Conservation (phyloP, 2,797 vertebrate species). For the Adrianichthys oophorus region DNA sequence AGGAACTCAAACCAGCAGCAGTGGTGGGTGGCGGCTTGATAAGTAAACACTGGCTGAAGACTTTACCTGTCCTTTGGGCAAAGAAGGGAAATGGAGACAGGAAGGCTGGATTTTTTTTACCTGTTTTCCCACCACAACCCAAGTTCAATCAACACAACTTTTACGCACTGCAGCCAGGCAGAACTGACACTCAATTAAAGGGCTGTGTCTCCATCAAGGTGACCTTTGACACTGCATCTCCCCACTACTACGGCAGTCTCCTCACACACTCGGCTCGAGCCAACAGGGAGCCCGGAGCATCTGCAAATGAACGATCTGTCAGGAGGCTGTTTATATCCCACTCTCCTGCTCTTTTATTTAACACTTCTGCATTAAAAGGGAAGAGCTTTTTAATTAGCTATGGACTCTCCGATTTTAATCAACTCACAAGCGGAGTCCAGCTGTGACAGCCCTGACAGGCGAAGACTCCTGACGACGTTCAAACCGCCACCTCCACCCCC, state of each 20-base stretch:
- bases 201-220: constrained; percentile 39
- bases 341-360: constrained; percentile 76
- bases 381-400: constrained; percentile 82
- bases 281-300: constrained; percentile 72
- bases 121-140: constrained; percentile 42
- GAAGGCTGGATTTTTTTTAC: constrained; percentile 33
- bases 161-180: constrained; percentile 39
- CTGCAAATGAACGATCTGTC: constrained; percentile 79
- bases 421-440: constrained; percentile 79
- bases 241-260: constrained; percentile 67
- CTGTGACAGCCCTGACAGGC: constrained; percentile 79
- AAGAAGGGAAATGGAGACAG: constrained; percentile 37
- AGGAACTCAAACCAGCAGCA: constrained; percentile 52
- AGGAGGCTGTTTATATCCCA: constrained; percentile 77
- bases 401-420: constrained; percentile 82
- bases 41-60: constrained; percentile 74
- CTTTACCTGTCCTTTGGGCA: constrained; percentile 69
- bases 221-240: constrained; percentile 57
- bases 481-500: constrained; percentile 43
- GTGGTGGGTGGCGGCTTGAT: constrained; percentile 57
- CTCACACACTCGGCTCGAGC: constrained; percentile 50
- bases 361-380: constrained; percentile 74
- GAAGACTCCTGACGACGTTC: constrained; percentile 73
- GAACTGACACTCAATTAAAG: constrained; percentile 52
- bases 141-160: constrained; percentile 51